phyloP scores from a whole-genome alignment of 2,113 vertebrate genomes.

The Herpetotheres cachinnans region DNA sequence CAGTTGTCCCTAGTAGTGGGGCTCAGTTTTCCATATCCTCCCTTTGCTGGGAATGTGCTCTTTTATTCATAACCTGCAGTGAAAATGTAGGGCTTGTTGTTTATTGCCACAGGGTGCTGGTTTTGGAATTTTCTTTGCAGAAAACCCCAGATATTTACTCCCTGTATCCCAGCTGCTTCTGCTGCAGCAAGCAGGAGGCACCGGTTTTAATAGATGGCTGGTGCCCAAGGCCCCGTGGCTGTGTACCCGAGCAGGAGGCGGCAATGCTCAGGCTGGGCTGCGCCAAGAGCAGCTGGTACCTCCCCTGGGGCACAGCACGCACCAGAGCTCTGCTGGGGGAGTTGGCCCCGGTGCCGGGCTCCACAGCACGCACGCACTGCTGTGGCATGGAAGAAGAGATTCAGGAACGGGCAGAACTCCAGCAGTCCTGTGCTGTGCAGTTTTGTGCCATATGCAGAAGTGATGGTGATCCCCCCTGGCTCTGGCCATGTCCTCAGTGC shows the following conservation, averaged over 20 bases:
- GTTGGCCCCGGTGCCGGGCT: not conserved
- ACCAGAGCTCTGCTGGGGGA: not conserved
- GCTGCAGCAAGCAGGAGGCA: not conserved
- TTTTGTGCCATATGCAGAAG: not conserved
- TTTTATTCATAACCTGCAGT: not conserved
- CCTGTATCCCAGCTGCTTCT: not conserved
- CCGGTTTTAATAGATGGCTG: not conserved
- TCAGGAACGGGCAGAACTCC: not conserved
- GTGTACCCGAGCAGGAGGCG: not conserved
- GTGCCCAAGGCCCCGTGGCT: not conserved
- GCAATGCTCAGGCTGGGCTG: not conserved
- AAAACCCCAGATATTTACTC: not conserved
- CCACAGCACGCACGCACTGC: not conserved
- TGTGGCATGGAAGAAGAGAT: fast-evolving
- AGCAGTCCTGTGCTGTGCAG: not conserved
- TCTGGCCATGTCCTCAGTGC: not conserved
- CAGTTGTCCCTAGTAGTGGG: not conserved
- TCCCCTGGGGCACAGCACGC: not conserved
- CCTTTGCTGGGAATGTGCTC: not conserved
- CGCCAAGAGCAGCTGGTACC: constrained; percentile 4
- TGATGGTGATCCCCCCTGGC: not conserved
- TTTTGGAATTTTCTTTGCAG: not conserved
- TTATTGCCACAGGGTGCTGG: not conserved
- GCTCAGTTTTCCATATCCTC: not conserved
- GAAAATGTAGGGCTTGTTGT: not conserved